phyloP scores from a whole-genome alignment of 2,888 invertebrate genomes.

The Trichopoda pennipes region DNA sequence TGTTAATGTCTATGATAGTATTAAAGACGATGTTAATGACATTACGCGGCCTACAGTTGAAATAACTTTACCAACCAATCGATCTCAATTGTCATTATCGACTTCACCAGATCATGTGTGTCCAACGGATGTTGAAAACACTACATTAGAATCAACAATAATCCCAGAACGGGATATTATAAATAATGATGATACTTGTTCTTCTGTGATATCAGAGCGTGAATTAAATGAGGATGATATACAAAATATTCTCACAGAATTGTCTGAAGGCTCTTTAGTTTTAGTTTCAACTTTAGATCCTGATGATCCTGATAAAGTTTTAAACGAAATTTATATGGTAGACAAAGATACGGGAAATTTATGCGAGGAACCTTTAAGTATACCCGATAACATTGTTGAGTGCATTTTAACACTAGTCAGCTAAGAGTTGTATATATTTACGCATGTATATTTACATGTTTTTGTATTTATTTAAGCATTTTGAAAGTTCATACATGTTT shows the following conservation, averaged over 20 bases:
- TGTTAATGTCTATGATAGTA: constrained; percentile 30
- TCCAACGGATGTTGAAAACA: neutral
- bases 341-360: constrained; percentile 77
- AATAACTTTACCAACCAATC: neutral
- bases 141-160: neutral
- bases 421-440: constrained; percentile 47
- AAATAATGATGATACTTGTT: constrained; percentile 40
- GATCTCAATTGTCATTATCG: neutral
- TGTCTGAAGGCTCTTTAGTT: constrained; percentile 78
- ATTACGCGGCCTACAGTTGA: constrained; percentile 16
- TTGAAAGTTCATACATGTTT: neutral
- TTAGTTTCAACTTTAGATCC: constrained; percentile 78
- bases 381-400: constrained; percentile 79
- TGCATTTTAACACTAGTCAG: constrained; percentile 78
- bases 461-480: constrained; percentile 34
- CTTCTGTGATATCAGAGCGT: constrained; percentile 47
- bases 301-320: constrained; percentile 74
- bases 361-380: constrained; percentile 78
- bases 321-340: constrained; percentile 79
- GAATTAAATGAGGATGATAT: constrained; percentile 74
- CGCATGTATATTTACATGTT: neutral
- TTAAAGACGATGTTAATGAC: constrained; percentile 58
- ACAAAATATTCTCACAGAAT: constrained; percentile 76
- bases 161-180: constrained; percentile 19
- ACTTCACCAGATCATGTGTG: neutral